These are phyloP conservation scores for Deroptyus accipitrinus DNA, from an alignment of 2,113 vertebrate species.

Conservation along the genomic window DNA sequence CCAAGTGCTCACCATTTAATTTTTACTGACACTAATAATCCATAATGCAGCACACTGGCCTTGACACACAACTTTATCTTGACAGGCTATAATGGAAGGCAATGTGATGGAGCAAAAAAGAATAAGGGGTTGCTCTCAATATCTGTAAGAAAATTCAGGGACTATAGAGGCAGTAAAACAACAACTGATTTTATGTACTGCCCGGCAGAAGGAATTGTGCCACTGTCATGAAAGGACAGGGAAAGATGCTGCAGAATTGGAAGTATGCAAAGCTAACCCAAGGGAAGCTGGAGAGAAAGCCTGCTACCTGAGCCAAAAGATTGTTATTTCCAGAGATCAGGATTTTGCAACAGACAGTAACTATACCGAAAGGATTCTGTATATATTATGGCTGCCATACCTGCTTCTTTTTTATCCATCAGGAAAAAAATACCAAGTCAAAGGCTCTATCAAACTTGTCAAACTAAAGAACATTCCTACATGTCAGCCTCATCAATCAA, in stretches of 20 bases:
- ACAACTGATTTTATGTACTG: not conserved
- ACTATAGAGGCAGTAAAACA: not conserved
- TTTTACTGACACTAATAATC: not conserved
- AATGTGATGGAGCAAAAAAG: not conserved
- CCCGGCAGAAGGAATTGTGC: not conserved
- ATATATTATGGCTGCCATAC: not conserved
- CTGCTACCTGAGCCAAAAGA: not conserved
- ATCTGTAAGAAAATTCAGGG: not conserved
- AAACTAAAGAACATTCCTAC: not conserved
- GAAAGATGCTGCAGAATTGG: not conserved
- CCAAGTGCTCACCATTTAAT: not conserved
- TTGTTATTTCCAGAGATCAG: not conserved
- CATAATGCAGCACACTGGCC: not conserved
- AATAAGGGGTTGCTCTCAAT: not conserved
- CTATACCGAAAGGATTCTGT: not conserved
- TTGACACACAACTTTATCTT: not conserved
- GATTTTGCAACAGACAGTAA: not conserved
- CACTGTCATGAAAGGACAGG: not conserved
- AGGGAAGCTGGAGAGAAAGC: not conserved
- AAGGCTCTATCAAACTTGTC: constrained; percentile 42
- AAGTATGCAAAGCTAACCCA: not conserved
- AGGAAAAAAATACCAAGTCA: not conserved
- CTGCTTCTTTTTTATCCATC: not conserved
- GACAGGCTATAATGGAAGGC: not conserved
- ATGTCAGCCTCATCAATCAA: constrained; percentile 32